Base-by-base conservation (phyloP, 1,140 invertebrate species). In the Pseudomyrmex concolor region DNA sequence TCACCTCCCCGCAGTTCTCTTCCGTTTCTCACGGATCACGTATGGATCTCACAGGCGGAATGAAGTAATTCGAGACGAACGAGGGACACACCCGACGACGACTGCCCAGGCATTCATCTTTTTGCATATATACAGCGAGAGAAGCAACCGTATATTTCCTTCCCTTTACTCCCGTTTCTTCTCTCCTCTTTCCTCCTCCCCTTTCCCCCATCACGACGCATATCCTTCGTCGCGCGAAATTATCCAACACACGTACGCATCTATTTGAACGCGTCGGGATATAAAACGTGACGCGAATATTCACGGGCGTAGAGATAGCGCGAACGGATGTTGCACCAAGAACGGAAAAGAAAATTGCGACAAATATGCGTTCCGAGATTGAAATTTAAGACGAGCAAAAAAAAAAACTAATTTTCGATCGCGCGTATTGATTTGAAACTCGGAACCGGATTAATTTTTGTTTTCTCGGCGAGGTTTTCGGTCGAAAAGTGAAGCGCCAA, bases 221-320 rank as follows among this genome's bases (percentile, higher is more conserved):
- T 34, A 7, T 34, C 48, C 51, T 55, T 48, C 34, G 54, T 25
- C 45, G 8, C 45, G 8, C 12, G 8, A 70, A 59, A 80, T 80
- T 70, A 80, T 80, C 76, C 66, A 13, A 12, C 43, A 71, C 76
- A 80, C 76, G 76, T 80, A 80, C 55, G 66, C 54, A 71, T 71
- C 76, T 71, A 59, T 80, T 70, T 71, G 66, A 59, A 77, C n/a
- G 63, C 63, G 64, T 17, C 45, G 8, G 64, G 22, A 71, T 80
- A 80, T 80, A 71, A 78, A 59, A 80, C 66, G 76, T 71, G 66
- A 60, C 12, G 3, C 25, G 66, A 80, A 80, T 80, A 80, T 80
- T 80, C 71, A 71, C 8, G 3, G 1, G 3, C 19, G 19, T 15
- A 1, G 12, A 17, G 43, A 34, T 70, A 57, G 54, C 59, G 22